phyloP scores from a whole-genome alignment of 2,113 vertebrate species.

The Pygoscelis adeliae region DNA sequence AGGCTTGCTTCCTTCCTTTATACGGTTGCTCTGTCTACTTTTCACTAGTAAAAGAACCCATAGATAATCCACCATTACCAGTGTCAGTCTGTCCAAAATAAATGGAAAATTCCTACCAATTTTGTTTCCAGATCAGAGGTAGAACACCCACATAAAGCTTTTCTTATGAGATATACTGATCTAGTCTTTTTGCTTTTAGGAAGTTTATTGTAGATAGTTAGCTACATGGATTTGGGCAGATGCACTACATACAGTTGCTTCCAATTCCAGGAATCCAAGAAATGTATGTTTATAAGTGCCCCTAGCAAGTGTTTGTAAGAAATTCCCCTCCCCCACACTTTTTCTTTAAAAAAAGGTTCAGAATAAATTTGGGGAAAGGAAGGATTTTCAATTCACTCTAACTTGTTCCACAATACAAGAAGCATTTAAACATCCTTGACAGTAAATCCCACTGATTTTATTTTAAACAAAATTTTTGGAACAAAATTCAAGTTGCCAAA shows the following conservation, averaged over 20 bases:
- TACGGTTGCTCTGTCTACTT: background rate
- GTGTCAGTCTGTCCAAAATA: background rate
- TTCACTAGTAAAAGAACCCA: background rate
- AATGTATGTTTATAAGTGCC: background rate
- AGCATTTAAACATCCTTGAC: background rate
- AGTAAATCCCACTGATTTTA: background rate
- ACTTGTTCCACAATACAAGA: background rate
- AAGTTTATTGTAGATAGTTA: background rate
- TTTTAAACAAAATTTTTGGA: background rate
- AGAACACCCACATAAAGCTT: background rate
- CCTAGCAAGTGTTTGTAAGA: background rate
- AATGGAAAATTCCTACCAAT: background rate
- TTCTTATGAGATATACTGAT: background rate
- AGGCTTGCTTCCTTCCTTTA: background rate
- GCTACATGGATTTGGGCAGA: background rate
- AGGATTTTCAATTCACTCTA: background rate
- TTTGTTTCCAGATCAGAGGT: background rate
- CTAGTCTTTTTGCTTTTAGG: background rate
- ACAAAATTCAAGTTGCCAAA: background rate
- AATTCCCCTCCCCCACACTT: background rate
- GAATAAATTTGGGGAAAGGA: background rate
- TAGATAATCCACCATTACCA: background rate
- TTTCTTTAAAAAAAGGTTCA: background rate
- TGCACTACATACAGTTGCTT: background rate
- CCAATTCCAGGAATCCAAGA: background rate